Evolutionary conservation across 2,113 vertebrate species (phyloP).

Genomic region (Megaleporinus macrocephalus): DNA sequence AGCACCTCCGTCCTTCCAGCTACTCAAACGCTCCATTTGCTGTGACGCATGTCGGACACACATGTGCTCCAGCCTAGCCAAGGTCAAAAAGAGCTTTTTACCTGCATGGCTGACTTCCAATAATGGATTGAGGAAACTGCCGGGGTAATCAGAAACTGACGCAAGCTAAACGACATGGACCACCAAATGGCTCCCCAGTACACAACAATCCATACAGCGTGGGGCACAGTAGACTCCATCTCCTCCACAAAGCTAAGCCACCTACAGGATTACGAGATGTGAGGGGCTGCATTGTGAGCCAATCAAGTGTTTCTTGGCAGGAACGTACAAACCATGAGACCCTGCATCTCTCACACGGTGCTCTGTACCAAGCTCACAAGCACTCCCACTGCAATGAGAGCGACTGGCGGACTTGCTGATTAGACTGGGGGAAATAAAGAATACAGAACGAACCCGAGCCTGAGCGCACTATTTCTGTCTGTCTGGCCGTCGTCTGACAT

Average conservation of each 20-base stretch:
- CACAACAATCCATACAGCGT: conserved; percentile 36
- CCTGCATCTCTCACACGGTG: background rate
- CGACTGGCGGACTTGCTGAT: background rate
- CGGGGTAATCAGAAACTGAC: conserved; percentile 39
- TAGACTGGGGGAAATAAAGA: background rate
- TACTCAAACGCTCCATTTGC: conserved; percentile 28
- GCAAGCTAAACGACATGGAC: conserved; percentile 37
- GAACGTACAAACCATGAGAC: background rate
- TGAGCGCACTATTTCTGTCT: background rate
- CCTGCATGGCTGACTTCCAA: conserved; percentile 14
- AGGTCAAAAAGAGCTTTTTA: conserved; percentile 16
- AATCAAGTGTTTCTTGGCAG: background rate
- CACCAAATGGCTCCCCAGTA: conserved; percentile 28
- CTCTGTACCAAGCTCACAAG: background rate
- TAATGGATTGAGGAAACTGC: conserved; percentile 8
- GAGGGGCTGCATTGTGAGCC: conserved; percentile 18
- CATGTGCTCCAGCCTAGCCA: conserved; percentile 23
- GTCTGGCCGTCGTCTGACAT: background rate
- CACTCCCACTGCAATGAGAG: background rate
- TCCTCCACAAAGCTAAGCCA: conserved; percentile 34
- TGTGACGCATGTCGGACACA: conserved; percentile 30
- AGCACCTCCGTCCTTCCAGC: conserved; percentile 17
- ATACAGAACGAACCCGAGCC: background rate
- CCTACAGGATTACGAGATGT: conserved; percentile 36
- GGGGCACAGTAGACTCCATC: conserved; percentile 16